Evolutionary conservation across 2,113 vertebrate genomes (phyloP).

Genomic region (Saimiri boliviensis): DNA sequence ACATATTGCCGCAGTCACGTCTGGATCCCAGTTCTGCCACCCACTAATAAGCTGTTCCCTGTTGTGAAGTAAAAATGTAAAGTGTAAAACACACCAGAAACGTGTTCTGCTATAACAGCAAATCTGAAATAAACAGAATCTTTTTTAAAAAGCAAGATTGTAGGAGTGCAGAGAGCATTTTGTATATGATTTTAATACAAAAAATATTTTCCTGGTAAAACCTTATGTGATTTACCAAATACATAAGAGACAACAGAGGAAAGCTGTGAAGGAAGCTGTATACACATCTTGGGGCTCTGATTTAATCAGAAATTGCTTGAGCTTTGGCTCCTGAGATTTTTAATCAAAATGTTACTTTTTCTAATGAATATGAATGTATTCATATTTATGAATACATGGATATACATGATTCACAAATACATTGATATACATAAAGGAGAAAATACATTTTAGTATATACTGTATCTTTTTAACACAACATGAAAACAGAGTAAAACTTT

Average conservation of each 20-base stretch:
- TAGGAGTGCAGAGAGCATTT: constrained; percentile 26
- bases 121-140: constrained; percentile 62
- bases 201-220: constrained; percentile 35
- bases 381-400: too few species aligned
- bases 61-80: constrained; percentile 62
- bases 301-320: constrained; percentile 30
- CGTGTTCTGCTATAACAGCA: constrained; percentile 31
- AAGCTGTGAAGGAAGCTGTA: constrained; percentile 41
- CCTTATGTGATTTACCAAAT: constrained; percentile 57
- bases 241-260: neutral
- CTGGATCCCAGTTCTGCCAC: constrained; percentile 44
- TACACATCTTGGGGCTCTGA: neutral
- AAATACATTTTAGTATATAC: neutral
- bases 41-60: constrained; percentile 64
- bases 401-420: too few species aligned
- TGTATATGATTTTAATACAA: constrained; percentile 57
- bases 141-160: neutral
- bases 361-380: neutral
- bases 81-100: constrained; percentile 63
- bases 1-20: constrained; percentile 32
- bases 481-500: neutral
- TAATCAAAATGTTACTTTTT: constrained; percentile 1
- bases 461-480: neutral
- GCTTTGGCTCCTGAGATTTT: neutral
- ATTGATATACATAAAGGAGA: neutral